phyloP scores from a whole-genome alignment of 1,140 invertebrate genomes.

The Adoxophyes honmai region DNA sequence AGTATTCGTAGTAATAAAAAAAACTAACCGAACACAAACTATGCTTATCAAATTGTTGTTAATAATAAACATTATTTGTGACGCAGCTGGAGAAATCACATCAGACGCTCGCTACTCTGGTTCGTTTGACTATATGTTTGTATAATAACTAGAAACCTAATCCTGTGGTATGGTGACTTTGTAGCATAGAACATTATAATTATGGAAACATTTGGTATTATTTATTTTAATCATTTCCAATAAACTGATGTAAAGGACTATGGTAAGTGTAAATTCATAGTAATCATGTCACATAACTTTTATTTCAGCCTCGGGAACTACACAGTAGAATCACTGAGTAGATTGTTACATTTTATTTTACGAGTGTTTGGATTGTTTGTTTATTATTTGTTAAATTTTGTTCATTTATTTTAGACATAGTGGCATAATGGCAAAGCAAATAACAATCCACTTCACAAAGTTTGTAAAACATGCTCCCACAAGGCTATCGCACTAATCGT shows the following conservation, averaged over 20 bases:
- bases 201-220: not conserved
- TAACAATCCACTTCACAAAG: conserved; percentile 41
- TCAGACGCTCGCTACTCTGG: not conserved
- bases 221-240: not conserved
- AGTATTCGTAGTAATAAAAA: too few species aligned
- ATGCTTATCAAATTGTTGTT: too few species aligned
- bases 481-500: conserved; percentile 42
- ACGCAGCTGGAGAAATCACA: not conserved
- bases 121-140: not conserved
- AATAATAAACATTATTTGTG: too few species aligned
- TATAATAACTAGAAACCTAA: not conserved
- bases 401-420: conserved; percentile 58
- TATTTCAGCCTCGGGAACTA: conserved; percentile 19
- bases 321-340: conserved; percentile 19
- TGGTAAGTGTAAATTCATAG: conserved; percentile 20
- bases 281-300: conserved; percentile 26
- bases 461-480: conserved; percentile 27
- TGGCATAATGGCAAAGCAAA: conserved; percentile 60
- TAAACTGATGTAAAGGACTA: not conserved
- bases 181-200: conserved; percentile 6
- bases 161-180: not conserved
- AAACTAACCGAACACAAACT: too few species aligned
- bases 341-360: conserved; percentile 19
- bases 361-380: conserved; percentile 6
- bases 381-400: conserved; percentile 28